phyloP scores from a whole-genome alignment of 53 echinoderm and acorn worm genomes.

The Luidia sarsii region DNA sequence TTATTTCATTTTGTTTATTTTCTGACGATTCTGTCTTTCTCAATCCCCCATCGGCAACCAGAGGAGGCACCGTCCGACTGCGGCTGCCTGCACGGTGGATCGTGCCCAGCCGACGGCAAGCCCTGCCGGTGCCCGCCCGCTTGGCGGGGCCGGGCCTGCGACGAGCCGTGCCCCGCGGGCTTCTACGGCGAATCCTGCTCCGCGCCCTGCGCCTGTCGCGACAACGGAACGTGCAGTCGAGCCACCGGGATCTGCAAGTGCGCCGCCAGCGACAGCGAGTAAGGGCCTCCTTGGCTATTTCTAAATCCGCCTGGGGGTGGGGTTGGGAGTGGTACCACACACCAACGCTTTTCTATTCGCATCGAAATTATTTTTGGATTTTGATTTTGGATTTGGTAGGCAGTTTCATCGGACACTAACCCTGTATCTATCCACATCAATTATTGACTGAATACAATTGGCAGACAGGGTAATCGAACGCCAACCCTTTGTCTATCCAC shows the following conservation, averaged over 20 bases:
- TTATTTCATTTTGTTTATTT: not conserved
- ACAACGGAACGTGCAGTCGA: slow-evolving; percentile 64
- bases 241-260: slow-evolving; percentile 65
- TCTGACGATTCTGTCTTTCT: too few species aligned
- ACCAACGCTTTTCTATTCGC: too few species aligned
- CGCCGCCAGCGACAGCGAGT: slow-evolving; percentile 26
- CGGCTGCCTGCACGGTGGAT: slow-evolving; percentile 63
- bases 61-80: slow-evolving; percentile 36
- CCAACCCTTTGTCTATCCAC: too few species aligned
- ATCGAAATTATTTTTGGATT: too few species aligned
- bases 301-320: too few species aligned
- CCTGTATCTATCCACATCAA: too few species aligned
- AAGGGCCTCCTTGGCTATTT: slow-evolving; percentile 16
- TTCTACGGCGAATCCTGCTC: slow-evolving; percentile 71
- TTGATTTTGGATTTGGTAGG: too few species aligned
- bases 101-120: slow-evolving; percentile 32
- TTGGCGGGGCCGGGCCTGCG: slow-evolving; percentile 70
- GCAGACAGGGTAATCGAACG: too few species aligned
- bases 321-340: too few species aligned
- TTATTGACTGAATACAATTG: too few species aligned
- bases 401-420: too few species aligned
- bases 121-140: slow-evolving; percentile 64
- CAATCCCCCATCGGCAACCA: too few species aligned
- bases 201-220: slow-evolving; percentile 64
- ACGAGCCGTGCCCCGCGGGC: slow-evolving; percentile 59